Base-by-base conservation (phyloP, 2,888 invertebrate genomes). In the Drosophila subsilvestris region DNA sequence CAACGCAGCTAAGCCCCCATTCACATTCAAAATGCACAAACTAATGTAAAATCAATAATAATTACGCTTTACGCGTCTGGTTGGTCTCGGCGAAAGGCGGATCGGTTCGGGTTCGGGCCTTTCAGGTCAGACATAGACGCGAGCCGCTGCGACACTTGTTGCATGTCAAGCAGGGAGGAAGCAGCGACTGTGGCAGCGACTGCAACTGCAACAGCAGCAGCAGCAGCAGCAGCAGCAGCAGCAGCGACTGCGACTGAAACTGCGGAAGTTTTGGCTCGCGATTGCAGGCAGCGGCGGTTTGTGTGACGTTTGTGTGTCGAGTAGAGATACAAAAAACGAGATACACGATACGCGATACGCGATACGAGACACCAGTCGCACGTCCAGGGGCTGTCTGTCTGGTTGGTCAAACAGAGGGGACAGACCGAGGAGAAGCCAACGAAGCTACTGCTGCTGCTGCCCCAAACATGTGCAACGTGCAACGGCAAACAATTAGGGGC, bases 21-120 rank as follows among this genome's bases (percentile, higher is more conserved):
- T 27, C 27, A 20, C 27, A 56, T 18, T 53, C 47, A 57, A 49
- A 70, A 57, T 61, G 56, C 65, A 61, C 69, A 75, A 81, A 76
- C 79, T 81, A 84, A 84, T 86, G 57, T 78, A 75, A 86, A 83
- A 85, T 81, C 85, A 85, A 86, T 84, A 86, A 75, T 79, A 84
- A 86, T 84, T 84, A 84, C 73, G 75, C 49, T 45, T 75, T 50
- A 68, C 71, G 75, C 69, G 70, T 56, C 51, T 75, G 60, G n/a
- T n/a, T n/a, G n/a, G n/a, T n/a, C n/a, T n/a, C n/a, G 66, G 32
- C 47, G 59, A 67, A 80, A 76, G 70, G 67, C 63, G 71, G 58
- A 22, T 22, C 54, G 22, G 68, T 37, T 7, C 63, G 29, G 56
- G 79, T 74, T 80, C 76, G 80, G 77, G 37, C 37, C 37, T 37